Conservation (phyloP, 2,797 vertebrate species). For the Octomys mimax region DNA sequence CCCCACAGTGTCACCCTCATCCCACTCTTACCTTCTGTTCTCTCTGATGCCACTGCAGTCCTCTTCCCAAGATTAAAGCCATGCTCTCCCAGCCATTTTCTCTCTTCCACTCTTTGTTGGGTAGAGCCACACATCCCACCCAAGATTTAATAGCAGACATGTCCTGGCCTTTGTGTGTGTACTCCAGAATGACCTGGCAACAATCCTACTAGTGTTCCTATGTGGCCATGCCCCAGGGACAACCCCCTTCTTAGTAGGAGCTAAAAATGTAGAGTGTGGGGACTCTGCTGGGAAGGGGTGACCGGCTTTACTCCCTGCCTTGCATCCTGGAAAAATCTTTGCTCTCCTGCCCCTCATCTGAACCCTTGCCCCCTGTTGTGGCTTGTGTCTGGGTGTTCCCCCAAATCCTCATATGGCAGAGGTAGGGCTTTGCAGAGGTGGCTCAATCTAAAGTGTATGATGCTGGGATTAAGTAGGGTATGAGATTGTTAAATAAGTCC, state of each 20-base stretch:
- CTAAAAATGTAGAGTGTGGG: not conserved
- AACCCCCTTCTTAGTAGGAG: not conserved
- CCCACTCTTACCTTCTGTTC: not conserved
- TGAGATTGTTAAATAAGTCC: not conserved
- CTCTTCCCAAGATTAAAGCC: not conserved
- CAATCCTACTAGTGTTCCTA: not conserved
- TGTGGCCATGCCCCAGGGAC: not conserved
- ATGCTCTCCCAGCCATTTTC: not conserved
- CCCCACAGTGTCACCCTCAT: accelerated
- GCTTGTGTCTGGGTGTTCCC: not conserved
- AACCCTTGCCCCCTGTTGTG: not conserved
- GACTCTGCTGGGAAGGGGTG: too few relatives aligned
- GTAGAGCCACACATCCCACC: not conserved
- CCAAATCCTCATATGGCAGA: not conserved
- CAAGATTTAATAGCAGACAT: not conserved
- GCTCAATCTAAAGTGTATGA: not conserved
- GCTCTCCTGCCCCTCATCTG: not conserved
- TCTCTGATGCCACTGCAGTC: not conserved
- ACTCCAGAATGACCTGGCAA: not conserved
- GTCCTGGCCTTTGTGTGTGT: not conserved
- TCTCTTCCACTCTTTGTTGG: not conserved
- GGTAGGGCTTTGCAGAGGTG: not conserved
- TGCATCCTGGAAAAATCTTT: not conserved
- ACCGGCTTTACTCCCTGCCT: not conserved
- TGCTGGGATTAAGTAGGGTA: not conserved